phyloP scores from a whole-genome alignment of 2,888 invertebrate genomes.

The Lithophane semibrunnea region DNA sequence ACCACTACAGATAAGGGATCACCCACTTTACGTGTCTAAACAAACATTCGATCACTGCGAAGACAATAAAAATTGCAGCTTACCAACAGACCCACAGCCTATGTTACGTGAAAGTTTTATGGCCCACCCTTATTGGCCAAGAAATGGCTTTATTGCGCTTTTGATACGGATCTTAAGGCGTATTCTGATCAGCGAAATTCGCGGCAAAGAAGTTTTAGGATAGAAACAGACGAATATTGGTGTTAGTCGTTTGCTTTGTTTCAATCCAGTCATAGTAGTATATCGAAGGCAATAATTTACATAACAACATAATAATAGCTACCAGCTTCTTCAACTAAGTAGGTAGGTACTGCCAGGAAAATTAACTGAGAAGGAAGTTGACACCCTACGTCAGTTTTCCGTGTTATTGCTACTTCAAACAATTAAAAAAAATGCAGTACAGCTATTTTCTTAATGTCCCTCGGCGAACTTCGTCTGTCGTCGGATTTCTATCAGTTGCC shows the following conservation, averaged over 20 bases:
- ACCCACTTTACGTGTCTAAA: conserved; percentile 70
- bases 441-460: no score
- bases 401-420: neutral
- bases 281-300: neutral
- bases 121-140: conserved; percentile 72
- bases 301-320: neutral
- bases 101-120: conserved; percentile 75
- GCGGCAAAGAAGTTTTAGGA: neutral
- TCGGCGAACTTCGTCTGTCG: no score
- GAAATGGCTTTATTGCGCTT: conserved; percentile 74
- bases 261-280: neutral
- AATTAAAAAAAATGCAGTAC: neutral
- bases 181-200: conserved; percentile 53
- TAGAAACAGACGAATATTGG: neutral
- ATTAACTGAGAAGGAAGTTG: neutral
- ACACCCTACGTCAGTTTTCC: neutral
- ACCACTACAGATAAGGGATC: conserved; percentile 37
- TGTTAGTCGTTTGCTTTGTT: no score
- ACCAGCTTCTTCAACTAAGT: neutral
- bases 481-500: no score
- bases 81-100: conserved; percentile 61
- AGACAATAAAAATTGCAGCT: conserved; percentile 78
- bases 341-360: no score
- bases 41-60: conserved; percentile 74
- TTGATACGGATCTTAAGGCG: conserved; percentile 68